Evolutionary conservation across 2,113 vertebrate genomes (phyloP).

Genomic region (Todiramphus saurophagus): DNA sequence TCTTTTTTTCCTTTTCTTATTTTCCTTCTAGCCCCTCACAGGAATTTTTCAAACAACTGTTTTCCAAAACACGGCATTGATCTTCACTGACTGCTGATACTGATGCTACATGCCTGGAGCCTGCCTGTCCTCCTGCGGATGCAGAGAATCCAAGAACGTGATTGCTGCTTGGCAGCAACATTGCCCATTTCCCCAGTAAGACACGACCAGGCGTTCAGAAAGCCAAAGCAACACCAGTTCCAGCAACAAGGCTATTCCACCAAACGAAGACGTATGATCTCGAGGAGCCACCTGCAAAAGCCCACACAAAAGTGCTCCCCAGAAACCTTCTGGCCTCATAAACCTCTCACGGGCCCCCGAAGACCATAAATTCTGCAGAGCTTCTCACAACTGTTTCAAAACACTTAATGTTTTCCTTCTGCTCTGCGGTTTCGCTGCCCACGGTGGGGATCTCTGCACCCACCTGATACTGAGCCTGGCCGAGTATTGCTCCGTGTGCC

Average conservation of each 20-base stretch:
- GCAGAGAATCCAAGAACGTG: accelerated
- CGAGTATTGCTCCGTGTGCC: not conserved
- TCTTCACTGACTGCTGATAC: not conserved
- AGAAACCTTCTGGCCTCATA: slow-evolving; percentile 40
- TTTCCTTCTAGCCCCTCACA: not conserved
- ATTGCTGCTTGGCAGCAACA: not conserved
- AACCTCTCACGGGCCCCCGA: not conserved
- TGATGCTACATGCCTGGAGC: not conserved
- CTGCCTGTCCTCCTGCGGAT: not conserved
- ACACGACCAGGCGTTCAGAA: accelerated
- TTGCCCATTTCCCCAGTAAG: not conserved
- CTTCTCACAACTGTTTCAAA: slow-evolving; percentile 25
- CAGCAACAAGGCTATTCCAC: not conserved
- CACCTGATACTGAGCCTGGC: not conserved
- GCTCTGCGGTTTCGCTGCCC: slow-evolving; percentile 17
- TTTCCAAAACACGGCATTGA: not conserved
- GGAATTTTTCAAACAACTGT: not conserved
- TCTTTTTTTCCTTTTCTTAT: not conserved
- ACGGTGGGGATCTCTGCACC: not conserved
- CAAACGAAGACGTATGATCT: not conserved
- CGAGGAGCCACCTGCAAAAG: slow-evolving; percentile 27
- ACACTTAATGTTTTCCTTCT: slow-evolving; percentile 50
- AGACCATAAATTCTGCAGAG: slow-evolving; percentile 36
- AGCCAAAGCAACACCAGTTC: not conserved
- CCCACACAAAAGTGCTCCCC: slow-evolving; percentile 40